Evolutionary conservation across 2,888 invertebrate species (phyloP).

Genomic region (Idaea biselata): DNA sequence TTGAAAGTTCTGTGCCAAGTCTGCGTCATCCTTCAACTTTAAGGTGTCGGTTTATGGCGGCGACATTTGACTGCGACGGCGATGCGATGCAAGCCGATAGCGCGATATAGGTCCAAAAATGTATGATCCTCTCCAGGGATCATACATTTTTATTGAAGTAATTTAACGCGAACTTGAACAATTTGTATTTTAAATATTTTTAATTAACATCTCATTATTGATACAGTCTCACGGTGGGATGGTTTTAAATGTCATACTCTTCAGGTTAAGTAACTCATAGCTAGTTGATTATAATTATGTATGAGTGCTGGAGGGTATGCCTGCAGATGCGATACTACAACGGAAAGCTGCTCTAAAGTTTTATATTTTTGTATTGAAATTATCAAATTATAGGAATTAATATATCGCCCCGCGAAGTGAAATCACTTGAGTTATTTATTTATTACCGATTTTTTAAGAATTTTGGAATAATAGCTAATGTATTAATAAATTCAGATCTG

Average conservation of each 20-base stretch:
- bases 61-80: not conserved
- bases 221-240: not conserved
- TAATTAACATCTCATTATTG: not conserved
- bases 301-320: not conserved
- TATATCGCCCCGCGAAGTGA: no score
- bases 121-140: not conserved
- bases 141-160: not conserved
- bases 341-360: no score
- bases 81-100: not conserved
- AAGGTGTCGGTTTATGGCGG: not conserved
- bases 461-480: no score
- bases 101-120: not conserved
- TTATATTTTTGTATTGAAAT: no score
- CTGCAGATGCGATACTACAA: not conserved
- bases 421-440: no score
- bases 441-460: no score
- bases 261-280: not conserved
- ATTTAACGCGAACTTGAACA: not conserved
- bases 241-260: not conserved
- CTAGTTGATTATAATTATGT: not conserved
- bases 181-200: not conserved
- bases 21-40: not conserved
- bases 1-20: not conserved
- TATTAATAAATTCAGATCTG: no score
- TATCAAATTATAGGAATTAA: no score